A percentile compares a stretch with the other conserved stretches of the same genome.
phyloP scores from a whole-genome alignment of 2,797 vertebrate species.

The Scleropages formosus region DNA sequence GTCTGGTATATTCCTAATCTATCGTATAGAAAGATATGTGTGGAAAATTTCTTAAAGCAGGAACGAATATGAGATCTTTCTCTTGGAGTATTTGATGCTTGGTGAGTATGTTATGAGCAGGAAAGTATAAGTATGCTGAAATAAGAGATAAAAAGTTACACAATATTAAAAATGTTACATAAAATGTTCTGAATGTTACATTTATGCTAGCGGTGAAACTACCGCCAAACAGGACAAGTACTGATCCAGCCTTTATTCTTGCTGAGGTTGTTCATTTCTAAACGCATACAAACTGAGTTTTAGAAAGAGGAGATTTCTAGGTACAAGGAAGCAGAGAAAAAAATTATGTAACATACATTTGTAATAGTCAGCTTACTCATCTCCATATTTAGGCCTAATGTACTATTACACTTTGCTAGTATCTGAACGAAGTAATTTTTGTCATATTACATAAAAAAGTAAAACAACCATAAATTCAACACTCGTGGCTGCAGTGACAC shows the following conservation, averaged over 20 bases:
- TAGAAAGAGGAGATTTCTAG: neutral
- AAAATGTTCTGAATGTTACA: too few species aligned
- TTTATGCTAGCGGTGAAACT: too few species aligned
- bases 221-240: too few species aligned
- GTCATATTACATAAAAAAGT: neutral
- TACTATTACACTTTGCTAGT: neutral
- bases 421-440: neutral
- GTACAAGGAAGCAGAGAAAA: neutral
- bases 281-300: conserved; percentile 9
- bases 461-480: neutral
- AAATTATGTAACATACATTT: neutral
- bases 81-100: too few species aligned
- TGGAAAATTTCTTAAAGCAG: too few species aligned
- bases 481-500: neutral
- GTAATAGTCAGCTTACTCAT: neutral
- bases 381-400: neutral
- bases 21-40: too few species aligned
- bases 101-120: too few species aligned
- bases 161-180: too few species aligned
- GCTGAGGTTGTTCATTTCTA: neutral
- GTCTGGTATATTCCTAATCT: too few species aligned
- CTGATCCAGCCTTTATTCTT: neutral
- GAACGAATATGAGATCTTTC: too few species aligned
- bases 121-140: too few species aligned
- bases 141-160: too few species aligned